These are phyloP conservation scores for Stenchaetothrips biformis DNA, from an alignment of 2,888 invertebrate species.

Conservation along the genomic window DNA sequence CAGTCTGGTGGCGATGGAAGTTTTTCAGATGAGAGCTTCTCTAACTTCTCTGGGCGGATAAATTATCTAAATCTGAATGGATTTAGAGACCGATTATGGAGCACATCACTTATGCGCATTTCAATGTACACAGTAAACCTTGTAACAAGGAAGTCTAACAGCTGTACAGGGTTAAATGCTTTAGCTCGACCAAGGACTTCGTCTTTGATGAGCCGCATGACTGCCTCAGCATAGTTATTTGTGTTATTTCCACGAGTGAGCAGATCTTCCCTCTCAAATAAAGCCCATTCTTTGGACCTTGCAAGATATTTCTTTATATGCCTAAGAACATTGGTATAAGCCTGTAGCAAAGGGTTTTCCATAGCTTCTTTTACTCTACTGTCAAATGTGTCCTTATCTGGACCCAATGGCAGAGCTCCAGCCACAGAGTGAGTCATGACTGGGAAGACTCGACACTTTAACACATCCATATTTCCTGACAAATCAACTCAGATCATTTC, in stretches of 20 bases:
- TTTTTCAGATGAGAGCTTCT: neutral
- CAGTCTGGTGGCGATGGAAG: neutral
- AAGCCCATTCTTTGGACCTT: neutral
- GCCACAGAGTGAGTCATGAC: too few species aligned
- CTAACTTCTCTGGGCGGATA: neutral
- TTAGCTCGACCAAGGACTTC: neutral
- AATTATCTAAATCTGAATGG: neutral
- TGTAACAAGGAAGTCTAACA: neutral
- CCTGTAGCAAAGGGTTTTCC: neutral
- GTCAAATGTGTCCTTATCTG: too few species aligned
- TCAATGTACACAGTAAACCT: neutral
- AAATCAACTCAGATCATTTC: neutral
- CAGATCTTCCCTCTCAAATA: neutral
- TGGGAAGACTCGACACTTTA: neutral
- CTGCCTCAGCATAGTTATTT: neutral
- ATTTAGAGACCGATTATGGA: neutral
- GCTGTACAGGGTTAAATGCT: neutral
- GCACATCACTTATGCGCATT: neutral
- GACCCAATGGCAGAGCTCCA: too few species aligned
- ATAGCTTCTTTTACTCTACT: neutral
- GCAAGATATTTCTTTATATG: neutral
- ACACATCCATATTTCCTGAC: neutral
- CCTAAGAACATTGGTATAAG: neutral
- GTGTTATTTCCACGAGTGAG: neutral
- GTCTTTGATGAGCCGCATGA: neutral